A percentile compares a stretch with the other conserved stretches of the same genome.
Conservation (phyloP, 2,888 invertebrate genomes). For the Archaeoteleia sp. region DNA sequence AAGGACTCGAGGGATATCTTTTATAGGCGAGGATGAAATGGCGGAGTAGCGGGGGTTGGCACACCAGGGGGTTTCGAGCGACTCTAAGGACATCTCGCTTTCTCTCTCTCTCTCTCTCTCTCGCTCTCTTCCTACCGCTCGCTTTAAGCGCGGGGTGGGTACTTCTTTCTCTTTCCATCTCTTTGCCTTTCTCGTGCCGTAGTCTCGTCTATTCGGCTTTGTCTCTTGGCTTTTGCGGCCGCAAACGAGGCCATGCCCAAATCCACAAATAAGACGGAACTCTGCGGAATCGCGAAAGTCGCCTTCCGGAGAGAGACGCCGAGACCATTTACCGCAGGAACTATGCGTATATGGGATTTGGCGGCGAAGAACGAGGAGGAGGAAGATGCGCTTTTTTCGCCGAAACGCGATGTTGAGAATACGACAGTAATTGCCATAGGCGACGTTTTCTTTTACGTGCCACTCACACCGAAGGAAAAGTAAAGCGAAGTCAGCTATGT, state of each 20-base stretch:
- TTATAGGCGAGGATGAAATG: slow-evolving; percentile 63
- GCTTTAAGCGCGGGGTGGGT: slow-evolving; percentile 28
- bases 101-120: slow-evolving; percentile 19
- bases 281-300: slow-evolving; percentile 31
- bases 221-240: slow-evolving; percentile 47
- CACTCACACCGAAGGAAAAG: background rate
- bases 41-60: slow-evolving; percentile 57
- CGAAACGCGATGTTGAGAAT: too few relatives aligned
- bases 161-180: slow-evolving; percentile 32
- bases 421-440: too few relatives aligned
- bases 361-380: background rate
- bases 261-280: slow-evolving; percentile 48
- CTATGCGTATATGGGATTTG: slow-evolving; percentile 1
- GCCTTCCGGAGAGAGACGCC: slow-evolving; percentile 17
- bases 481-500: background rate
- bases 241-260: slow-evolving; percentile 55
- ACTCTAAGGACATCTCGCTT: slow-evolving; percentile 55
- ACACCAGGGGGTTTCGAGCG: slow-evolving; percentile 60
- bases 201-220: slow-evolving; percentile 41
- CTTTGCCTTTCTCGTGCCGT: slow-evolving; percentile 20
- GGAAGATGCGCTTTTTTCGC: too few relatives aligned
- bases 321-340: slow-evolving; percentile 4
- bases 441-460: background rate
- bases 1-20: slow-evolving; percentile 68
- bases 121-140: slow-evolving; percentile 25